Conservation (phyloP, 2,888 invertebrate species). For the Brachyopa scutellaris region DNA sequence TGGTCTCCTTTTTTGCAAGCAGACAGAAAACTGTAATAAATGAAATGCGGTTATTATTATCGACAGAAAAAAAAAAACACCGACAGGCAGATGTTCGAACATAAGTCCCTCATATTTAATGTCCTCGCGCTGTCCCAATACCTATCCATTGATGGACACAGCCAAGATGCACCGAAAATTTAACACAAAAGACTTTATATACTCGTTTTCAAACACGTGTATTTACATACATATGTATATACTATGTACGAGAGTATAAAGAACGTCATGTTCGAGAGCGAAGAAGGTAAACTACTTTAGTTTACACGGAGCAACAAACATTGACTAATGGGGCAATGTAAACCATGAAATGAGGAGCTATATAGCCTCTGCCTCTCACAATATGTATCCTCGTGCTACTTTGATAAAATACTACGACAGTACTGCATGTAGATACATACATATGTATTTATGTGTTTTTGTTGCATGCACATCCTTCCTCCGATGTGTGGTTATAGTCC, state of each 20-base stretch:
- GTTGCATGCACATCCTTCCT: slow-evolving; percentile 49
- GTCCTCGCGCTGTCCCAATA: slow-evolving; percentile 4
- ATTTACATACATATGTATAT: not conserved
- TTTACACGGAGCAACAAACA: slow-evolving; percentile 31
- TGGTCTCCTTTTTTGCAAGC: not conserved
- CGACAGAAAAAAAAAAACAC: too few relatives aligned
- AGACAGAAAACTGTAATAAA: slow-evolving; percentile 9
- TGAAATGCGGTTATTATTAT: slow-evolving; percentile 1
- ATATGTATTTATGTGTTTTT: too few relatives aligned
- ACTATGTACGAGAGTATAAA: not conserved
- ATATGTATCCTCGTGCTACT: slow-evolving; percentile 62
- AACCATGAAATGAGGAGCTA: slow-evolving; percentile 25
- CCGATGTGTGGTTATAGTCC: slow-evolving; percentile 8
- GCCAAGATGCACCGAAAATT: slow-evolving; percentile 19
- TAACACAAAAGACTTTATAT: not conserved
- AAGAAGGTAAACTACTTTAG: slow-evolving; percentile 59
- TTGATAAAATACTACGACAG: slow-evolving; percentile 35
- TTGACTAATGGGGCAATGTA: slow-evolving; percentile 46
- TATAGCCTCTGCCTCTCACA: not conserved
- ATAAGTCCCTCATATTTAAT: slow-evolving; percentile 49
- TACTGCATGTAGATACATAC: too few relatives aligned
- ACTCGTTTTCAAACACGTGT: slow-evolving; percentile 10
- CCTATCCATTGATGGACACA: slow-evolving; percentile 20
- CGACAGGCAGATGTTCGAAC: slow-evolving; percentile 57
- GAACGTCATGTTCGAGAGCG: slow-evolving; percentile 21